Base-by-base conservation (phyloP, 2,888 invertebrate genomes). In the Caenorhabditis sulstoni region DNA sequence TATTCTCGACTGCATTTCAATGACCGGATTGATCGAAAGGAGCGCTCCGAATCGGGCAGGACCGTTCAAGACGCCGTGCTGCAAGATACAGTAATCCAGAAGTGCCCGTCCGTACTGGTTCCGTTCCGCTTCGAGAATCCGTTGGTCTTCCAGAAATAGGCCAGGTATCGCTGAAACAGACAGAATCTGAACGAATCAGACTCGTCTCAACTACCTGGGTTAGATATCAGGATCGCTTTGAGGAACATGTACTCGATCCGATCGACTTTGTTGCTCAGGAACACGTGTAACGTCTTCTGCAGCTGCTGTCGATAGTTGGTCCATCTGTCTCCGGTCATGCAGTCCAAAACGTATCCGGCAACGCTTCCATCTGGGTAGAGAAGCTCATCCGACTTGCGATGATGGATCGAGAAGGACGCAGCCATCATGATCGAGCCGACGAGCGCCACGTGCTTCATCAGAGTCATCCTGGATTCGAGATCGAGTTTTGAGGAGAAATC, bases 371-470 rank as follows among this genome's bases (percentile, higher is more conserved):
- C 61, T 5, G 70, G 70, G 3, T 35, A 16, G 9, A 70, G 18
- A 1, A 70, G n/a, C 7, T 23, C 61, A 29, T 70, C 70, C 1
- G 70, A 70, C 16, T 47, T 61, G 9, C 44, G 59, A 9, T 29
- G 52, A 29, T 70, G 70, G 61, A 70, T 61, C 22, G 70, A 70
- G 29, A 61, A 70, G 1, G 70, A 61, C 1, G 70, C 61, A 47
- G 61, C 53, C 44, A 52, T 50, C 70, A 70, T 70, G 37, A 61
- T 70, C 9, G 70, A 70, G 2, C 70, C 70, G 20, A 70, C 44
- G 11, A 70, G 16, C 1, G 61, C 44, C 9, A 70, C 61, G 16
- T 70, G 70, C 52, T 61, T 70, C 29, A 70, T 23, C 0, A 70
- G 45, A 7, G 20, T 55, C 37, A 55, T 47, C 23, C 29, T 52